Conservation (phyloP, 2,888 invertebrate genomes). For the Heliconius cydno region DNA sequence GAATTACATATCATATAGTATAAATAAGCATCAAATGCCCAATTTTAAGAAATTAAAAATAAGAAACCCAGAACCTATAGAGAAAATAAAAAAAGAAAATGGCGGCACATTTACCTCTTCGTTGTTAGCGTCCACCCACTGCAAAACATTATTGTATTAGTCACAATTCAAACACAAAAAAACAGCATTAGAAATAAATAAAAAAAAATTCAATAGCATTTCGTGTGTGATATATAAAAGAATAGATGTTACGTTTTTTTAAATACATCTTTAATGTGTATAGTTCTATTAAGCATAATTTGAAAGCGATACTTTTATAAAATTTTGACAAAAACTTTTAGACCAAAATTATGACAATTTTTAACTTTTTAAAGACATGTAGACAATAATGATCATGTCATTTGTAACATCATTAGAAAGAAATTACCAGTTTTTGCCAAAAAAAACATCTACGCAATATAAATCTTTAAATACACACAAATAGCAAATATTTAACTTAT, state of each 20-base stretch:
- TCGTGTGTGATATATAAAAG: conserved; percentile 63
- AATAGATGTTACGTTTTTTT: conserved; percentile 53
- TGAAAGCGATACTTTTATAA: conserved; percentile 38
- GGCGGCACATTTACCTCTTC: conserved; percentile 82
- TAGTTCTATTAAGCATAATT: conserved; percentile 59
- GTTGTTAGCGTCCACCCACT: conserved; percentile 87
- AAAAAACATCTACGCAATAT: conserved; percentile 2
- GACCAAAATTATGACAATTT: not conserved
- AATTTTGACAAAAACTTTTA: conserved; percentile 27
- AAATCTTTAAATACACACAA: conserved; percentile 8
- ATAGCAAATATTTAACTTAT: conserved; percentile 21
- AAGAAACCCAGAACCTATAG: conserved; percentile 32
- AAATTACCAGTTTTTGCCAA: not conserved
- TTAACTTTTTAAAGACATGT: not conserved
- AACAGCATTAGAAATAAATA: conserved; percentile 38
- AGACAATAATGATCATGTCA: not conserved
- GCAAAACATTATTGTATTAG: conserved; percentile 81
- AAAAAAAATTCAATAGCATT: conserved; percentile 72
- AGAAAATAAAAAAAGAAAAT: conserved; percentile 35
- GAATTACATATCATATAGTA: too few relatives aligned
- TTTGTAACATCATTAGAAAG: not conserved
- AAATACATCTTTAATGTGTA: conserved; percentile 51
- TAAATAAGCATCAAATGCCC: conserved; percentile 38
- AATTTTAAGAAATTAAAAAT: conserved; percentile 24
- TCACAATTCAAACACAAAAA: conserved; percentile 60